Conservation (phyloP, 2,888 invertebrate genomes). For the Eupithecia pulchellata region DNA sequence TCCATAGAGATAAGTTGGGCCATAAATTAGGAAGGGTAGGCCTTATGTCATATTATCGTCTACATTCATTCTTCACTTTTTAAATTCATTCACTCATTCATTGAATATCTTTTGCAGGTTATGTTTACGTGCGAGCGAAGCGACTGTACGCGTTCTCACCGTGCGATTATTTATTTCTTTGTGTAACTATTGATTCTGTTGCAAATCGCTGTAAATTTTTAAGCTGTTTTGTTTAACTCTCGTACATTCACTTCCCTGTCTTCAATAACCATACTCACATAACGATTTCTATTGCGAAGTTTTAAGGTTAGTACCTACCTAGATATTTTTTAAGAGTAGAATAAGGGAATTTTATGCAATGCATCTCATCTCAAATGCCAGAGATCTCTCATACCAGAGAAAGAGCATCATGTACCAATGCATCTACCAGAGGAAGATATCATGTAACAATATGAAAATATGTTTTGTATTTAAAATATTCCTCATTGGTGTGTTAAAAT, state of each 20-base stretch:
- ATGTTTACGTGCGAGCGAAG: neutral
- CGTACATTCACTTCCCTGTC: neutral
- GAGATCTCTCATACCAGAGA: no score
- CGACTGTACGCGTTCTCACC: neutral
- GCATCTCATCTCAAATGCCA: no score
- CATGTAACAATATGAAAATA: no score
- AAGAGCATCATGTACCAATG: no score
- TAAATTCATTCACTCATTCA: no score
- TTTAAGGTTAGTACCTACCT: neutral
- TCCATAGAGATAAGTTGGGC: no score
- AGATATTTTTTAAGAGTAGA: neutral
- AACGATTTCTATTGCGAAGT: neutral
- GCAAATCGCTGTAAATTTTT: slow-evolving; percentile 1
- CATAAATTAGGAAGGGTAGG: no score
- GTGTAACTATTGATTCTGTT: neutral
- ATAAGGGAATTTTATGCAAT: neutral
- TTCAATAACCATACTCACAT: no score
- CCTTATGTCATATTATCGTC: no score
- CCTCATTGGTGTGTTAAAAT: neutral
- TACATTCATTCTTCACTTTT: no score
- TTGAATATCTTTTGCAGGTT: neutral
- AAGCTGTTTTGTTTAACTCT: neutral
- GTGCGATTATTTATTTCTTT: neutral
- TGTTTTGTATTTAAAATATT: neutral
- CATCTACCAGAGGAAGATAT: no score